A percentile compares a stretch with the other conserved stretches of the same genome.
Conservation (phyloP, 2,113 vertebrate genomes). For the Anarrhichthys ocellatus region DNA sequence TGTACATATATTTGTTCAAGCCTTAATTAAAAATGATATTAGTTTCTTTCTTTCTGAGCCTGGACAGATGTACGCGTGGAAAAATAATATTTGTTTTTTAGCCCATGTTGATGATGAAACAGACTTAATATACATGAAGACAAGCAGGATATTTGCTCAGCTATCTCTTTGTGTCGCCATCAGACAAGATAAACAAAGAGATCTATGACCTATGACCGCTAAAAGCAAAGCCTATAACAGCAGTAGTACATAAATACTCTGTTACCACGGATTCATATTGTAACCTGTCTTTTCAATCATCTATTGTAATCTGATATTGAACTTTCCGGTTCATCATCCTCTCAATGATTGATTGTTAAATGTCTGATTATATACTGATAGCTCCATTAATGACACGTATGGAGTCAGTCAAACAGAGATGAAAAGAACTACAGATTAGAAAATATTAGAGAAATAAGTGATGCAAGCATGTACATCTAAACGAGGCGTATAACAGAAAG, state of each 20-base stretch:
- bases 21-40: not conserved
- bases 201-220: not conserved
- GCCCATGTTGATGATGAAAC: not conserved
- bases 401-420: too few species aligned
- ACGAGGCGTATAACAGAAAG: not conserved
- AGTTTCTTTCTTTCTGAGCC: not conserved
- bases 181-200: not conserved
- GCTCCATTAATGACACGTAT: not conserved
- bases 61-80: not conserved
- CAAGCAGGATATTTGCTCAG: not conserved
- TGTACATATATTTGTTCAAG: slow-evolving; percentile 5
- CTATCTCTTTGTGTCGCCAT: not conserved
- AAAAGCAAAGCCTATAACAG: not conserved
- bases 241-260: too few species aligned
- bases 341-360: not conserved
- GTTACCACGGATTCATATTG: too few species aligned
- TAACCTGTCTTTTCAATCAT: not conserved
- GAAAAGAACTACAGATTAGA: not conserved
- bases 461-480: not conserved
- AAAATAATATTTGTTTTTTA: not conserved
- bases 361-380: slow-evolving; percentile 8
- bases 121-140: not conserved
- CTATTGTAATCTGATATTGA: not conserved
- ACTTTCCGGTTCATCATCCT: not conserved
- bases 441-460: not conserved